Percentiles rank a stretch among this genome's conserved stretches.
phyloP scores from a whole-genome alignment of 2,113 vertebrate genomes.

The Microcebus ravelobensis region DNA sequence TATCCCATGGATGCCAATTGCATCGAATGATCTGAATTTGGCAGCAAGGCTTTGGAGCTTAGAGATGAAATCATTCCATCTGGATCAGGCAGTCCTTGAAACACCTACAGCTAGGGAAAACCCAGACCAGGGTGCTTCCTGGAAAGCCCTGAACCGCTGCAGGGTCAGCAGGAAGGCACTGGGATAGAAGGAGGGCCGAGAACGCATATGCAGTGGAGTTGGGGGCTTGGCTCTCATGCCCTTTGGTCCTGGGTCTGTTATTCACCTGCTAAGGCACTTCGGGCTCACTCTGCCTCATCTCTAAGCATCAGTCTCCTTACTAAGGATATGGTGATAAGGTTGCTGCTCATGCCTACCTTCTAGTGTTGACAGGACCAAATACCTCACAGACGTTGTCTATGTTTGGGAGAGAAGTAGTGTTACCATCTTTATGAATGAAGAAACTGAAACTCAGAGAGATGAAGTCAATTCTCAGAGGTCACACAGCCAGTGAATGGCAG shows the following conservation, averaged over 20 bases:
- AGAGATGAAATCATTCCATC: not conserved
- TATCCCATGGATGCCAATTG: not conserved
- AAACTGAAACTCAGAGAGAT: not conserved
- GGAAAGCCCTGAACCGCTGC: not conserved
- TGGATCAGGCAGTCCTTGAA: not conserved
- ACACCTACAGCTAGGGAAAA: not conserved
- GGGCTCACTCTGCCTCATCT: not conserved
- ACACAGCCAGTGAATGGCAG: not conserved
- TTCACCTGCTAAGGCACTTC: not conserved
- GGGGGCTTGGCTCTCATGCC: not conserved
- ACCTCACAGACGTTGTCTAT: rapidly evolving
- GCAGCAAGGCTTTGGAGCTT: not conserved
- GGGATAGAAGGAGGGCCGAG: not conserved
- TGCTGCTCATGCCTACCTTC: not conserved
- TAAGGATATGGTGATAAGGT: not conserved
- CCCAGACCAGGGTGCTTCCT: not conserved
- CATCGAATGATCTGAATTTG: not conserved
- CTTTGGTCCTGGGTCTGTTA: not conserved
- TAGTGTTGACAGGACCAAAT: not conserved
- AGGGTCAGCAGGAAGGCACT: not conserved
- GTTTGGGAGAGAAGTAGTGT: not conserved
- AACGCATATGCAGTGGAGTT: not conserved
- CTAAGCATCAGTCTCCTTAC: not conserved
- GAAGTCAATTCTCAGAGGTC: not conserved
- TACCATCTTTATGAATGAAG: not conserved